Conservation (phyloP, 2,888 invertebrate genomes). For the Dysmachus trigonus region DNA sequence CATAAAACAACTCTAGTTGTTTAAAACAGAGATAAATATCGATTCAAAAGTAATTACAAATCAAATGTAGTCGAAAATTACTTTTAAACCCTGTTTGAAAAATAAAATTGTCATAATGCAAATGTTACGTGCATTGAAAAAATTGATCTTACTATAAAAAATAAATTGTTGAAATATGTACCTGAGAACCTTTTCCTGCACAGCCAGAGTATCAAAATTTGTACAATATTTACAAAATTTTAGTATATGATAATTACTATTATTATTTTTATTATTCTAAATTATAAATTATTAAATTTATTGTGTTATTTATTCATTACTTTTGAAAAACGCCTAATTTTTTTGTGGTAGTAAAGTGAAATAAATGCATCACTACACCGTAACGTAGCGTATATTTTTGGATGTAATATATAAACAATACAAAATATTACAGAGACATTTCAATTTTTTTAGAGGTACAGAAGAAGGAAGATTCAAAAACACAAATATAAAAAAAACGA, state of each 20-base stretch:
- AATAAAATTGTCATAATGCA: not conserved
- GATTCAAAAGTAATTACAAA: not conserved
- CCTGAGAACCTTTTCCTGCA: not conserved
- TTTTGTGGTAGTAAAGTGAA: not conserved
- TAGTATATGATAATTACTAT: not conserved
- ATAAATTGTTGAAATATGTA: not conserved
- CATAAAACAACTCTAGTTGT: too few relatives aligned
- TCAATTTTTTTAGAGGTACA: not conserved
- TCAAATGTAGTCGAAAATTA: not conserved
- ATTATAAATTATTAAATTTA: not conserved
- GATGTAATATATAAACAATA: slow-evolving; percentile 4
- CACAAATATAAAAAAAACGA: slow-evolving; percentile 7
- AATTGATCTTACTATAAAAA: not conserved
- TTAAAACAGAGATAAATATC: too few relatives aligned
- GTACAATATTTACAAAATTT: not conserved
- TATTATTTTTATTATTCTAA: not conserved
- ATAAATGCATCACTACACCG: not conserved
- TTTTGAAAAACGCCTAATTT: not conserved
- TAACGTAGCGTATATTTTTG: not conserved
- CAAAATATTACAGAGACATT: not conserved
- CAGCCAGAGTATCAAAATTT: not conserved
- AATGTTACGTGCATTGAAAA: not conserved
- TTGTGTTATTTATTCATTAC: not conserved
- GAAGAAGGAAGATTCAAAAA: slow-evolving; percentile 18
- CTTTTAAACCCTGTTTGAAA: not conserved